Evolutionary conservation across 2,888 invertebrate species (phyloP).

Genomic region (Drosophila prostipennis): DNA sequence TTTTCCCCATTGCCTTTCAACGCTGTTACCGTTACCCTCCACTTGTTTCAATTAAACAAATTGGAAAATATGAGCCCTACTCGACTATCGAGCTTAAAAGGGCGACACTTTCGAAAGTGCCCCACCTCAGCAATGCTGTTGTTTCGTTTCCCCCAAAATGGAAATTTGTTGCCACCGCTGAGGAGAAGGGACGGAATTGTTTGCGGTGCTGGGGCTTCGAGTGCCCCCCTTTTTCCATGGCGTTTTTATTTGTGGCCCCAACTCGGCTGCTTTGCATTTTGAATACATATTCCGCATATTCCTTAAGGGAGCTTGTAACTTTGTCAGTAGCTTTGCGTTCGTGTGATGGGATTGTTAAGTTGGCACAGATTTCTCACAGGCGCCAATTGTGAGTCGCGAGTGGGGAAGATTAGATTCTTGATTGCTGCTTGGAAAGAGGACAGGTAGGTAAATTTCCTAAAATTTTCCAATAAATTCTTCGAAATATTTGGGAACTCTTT

Average conservation of each 20-base stretch:
- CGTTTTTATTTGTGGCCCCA: conserved; percentile 70
- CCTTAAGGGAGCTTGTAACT: conserved; percentile 41
- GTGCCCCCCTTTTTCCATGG: conserved; percentile 5
- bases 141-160: conserved; percentile 51
- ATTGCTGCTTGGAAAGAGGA: conserved; percentile 9
- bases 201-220: conserved; percentile 35
- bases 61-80: conserved; percentile 75
- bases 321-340: conserved; percentile 49
- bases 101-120: conserved; percentile 44
- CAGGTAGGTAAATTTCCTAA: background rate
- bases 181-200: conserved; percentile 13
- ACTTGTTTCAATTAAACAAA: conserved; percentile 80
- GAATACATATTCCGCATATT: conserved; percentile 56
- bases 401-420: conserved; percentile 9
- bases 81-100: conserved; percentile 53
- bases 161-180: conserved; percentile 55
- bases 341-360: conserved; percentile 64
- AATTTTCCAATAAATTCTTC: background rate
- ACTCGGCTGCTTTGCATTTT: conserved; percentile 73
- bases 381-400: conserved; percentile 31
- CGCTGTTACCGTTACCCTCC: conserved; percentile 49
- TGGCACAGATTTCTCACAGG: conserved; percentile 67
- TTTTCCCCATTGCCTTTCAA: conserved; percentile 23
- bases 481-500: too few relatives aligned
- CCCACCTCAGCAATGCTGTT: conserved; percentile 35